Evolutionary conservation across 2,888 invertebrate genomes (phyloP).

Genomic region (Alentia gelatinosa): DNA sequence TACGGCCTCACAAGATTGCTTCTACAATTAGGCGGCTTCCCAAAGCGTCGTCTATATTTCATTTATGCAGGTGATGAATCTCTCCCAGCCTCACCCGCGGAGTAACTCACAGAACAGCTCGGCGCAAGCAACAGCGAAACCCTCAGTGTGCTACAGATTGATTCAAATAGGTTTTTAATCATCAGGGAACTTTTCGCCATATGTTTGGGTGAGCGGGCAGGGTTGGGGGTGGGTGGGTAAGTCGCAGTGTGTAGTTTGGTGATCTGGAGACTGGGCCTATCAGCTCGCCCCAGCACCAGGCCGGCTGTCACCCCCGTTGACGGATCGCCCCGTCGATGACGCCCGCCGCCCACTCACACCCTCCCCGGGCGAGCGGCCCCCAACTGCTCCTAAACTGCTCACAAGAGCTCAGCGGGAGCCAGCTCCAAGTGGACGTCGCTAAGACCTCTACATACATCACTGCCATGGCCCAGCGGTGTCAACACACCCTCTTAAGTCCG

Average conservation of each 20-base stretch:
- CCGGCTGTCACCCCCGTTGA: neutral
- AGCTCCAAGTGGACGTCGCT: neutral
- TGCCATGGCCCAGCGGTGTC: too few species aligned
- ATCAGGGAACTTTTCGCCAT: too few species aligned
- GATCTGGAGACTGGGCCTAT: neutral
- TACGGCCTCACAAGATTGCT: neutral
- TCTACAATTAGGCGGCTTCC: neutral
- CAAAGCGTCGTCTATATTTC: neutral
- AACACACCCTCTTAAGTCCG: too few species aligned
- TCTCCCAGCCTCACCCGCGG: neutral
- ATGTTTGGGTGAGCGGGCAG: too few species aligned
- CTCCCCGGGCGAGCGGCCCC: neutral
- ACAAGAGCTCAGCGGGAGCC: neutral
- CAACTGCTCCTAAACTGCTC: neutral
- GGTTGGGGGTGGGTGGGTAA: neutral
- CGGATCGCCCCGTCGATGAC: conserved; percentile 8
- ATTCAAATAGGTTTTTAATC: too few species aligned
- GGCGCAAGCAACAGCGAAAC: neutral
- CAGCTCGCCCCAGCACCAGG: neutral
- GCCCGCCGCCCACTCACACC: neutral
- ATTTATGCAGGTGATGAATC: neutral
- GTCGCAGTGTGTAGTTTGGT: neutral
- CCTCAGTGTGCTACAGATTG: neutral
- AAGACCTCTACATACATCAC: too few species aligned
- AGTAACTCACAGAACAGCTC: neutral